These are phyloP conservation scores for Ondatra zibethicus DNA, from an alignment of 2,113 vertebrate genomes.

Conservation along the genomic window DNA sequence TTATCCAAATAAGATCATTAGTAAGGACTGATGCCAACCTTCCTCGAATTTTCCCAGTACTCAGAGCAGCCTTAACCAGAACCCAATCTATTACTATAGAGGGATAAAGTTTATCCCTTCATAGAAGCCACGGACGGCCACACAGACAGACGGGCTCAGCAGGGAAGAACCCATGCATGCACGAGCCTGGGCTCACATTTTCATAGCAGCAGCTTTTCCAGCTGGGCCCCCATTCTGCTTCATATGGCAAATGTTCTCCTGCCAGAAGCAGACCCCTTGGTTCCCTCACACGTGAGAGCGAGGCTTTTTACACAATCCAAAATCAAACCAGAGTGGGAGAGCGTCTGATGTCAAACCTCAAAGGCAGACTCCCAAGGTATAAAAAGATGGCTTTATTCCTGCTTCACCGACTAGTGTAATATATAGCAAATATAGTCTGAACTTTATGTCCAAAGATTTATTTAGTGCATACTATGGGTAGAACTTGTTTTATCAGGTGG, in stretches of 20 bases:
- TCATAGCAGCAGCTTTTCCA: conserved; percentile 9
- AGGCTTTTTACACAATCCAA: not conserved
- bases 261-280: not conserved
- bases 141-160: not conserved
- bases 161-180: not conserved
- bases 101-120: not conserved
- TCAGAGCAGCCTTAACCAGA: conserved; percentile 2
- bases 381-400: not conserved
- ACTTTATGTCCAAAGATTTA: not conserved
- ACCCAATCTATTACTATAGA: not conserved
- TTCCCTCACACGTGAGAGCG: not conserved
- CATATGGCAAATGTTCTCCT: not conserved
- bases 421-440: not conserved
- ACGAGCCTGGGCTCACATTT: accelerated
- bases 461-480: not conserved
- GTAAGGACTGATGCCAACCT: not conserved
- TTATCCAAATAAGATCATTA: not conserved
- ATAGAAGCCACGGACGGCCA: accelerated
- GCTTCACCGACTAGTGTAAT: not conserved
- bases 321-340: not conserved
- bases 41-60: not conserved
- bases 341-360: not conserved
- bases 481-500: not conserved
- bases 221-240: not conserved
- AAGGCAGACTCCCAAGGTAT: not conserved